Evolutionary conservation across 1,140 invertebrate species (phyloP).

Genomic region (Neodiprion lecontei): DNA sequence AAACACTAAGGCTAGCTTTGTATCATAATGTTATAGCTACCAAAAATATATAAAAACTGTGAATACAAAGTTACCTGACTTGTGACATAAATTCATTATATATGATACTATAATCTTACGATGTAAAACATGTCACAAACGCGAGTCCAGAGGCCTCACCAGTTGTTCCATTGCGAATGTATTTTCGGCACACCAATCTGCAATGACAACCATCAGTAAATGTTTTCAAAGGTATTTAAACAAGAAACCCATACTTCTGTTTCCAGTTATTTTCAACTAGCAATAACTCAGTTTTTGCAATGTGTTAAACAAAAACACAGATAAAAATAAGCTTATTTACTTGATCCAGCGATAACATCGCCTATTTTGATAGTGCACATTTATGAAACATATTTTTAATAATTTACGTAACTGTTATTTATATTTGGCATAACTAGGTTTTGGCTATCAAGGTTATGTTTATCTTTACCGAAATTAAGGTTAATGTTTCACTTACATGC

Average conservation of each 20-base stretch:
- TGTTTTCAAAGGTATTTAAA: conserved; percentile 31
- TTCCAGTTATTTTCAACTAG: too few species aligned
- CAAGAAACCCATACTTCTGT: conserved; percentile 32
- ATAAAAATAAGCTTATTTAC: conserved; percentile 42
- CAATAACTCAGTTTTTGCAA: conserved; percentile 10
- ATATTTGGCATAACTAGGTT: conserved; percentile 10
- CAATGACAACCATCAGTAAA: conserved; percentile 48
- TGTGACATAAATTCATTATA: conserved; percentile 15
- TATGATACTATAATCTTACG: conserved; percentile 64
- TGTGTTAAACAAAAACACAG: conserved; percentile 16
- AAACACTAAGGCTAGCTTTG: background rate
- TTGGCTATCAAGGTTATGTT: conserved; percentile 6
- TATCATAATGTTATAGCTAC: background rate
- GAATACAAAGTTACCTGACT: background rate
- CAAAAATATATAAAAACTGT: conserved; percentile 12
- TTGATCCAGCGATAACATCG: conserved; percentile 34
- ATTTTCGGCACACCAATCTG: conserved; percentile 74
- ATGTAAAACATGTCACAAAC: conserved; percentile 78
- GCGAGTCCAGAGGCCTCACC: conserved; percentile 75
- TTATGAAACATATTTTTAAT: conserved; percentile 18
- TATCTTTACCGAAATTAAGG: conserved; percentile 18
- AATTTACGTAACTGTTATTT: conserved; percentile 20
- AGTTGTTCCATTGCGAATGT: conserved; percentile 70
- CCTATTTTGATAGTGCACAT: conserved; percentile 23
- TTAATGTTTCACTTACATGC: conserved; percentile 64